Evolutionary conservation across 2,113 vertebrate species (phyloP), one percentile per base, ranked within the genome.

Genomic region (Chloebia gouldiae): DNA sequence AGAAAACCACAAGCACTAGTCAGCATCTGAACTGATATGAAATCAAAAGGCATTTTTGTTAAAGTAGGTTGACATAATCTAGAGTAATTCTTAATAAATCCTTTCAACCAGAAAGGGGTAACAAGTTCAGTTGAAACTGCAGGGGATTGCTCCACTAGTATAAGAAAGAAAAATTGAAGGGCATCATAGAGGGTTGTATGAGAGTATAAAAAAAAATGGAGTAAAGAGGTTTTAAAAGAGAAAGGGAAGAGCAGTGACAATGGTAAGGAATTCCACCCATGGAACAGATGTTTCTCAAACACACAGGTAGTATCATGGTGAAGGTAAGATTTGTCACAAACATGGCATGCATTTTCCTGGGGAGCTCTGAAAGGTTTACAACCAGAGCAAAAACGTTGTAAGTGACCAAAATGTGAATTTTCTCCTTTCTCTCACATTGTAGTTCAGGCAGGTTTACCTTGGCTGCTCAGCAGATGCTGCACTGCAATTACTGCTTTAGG

Each of bases 1-100:
- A 92, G 90, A 91, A 88, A 92, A 39, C 31, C 56, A 73, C 16
- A 15, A 89, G 42, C 37, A 60, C 54, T 35, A 59, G 69, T 79
- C 90, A 91, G 42, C 20, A 45, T 93, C 83, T 92, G 49, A 80
- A 63, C 68, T 50, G 92, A 88, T 92, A 89, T 24, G 79, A 94
- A 95, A 90, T 91, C 73, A 86, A 95, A 86, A 87, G 40, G 14
- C 70, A 87, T 70, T 95, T 96, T 92, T 88, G 66, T 87, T 92
- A 57, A 77, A 86, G 61, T 47, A 57, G 49, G 76, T 92, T 95
- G 95, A 95, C 86, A 96, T 88, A 95, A 95, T 90, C 82, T 86
- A 64, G 57, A 90, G 33, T 84, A 94, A 90, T 93, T 60, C 77
- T 91, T 70, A 93, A 64, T 94, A 88, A 91, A 92, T 73, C 54